phyloP scores from a whole-genome alignment of 2,797 vertebrate species.

The Sebastes hubbsi region DNA sequence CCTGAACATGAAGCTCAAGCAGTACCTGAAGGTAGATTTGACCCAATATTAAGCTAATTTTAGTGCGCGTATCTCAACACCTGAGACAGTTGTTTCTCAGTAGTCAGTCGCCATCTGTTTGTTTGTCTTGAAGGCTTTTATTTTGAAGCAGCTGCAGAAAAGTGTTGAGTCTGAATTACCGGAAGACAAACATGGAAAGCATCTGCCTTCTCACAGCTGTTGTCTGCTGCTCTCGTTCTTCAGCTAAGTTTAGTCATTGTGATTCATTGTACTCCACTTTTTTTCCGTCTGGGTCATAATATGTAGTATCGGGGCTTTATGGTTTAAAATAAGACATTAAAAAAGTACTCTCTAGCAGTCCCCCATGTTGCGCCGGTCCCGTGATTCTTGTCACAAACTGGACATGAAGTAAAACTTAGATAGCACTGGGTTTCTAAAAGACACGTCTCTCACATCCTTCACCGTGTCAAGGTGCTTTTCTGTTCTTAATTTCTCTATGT shows the following conservation, averaged over 20 bases:
- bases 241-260: constrained; percentile 2
- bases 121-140: constrained; percentile 53
- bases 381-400: background rate
- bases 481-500: constrained; percentile 24
- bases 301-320: background rate
- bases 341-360: background rate
- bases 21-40: background rate
- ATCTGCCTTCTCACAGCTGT: constrained; percentile 60
- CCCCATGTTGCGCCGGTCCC: background rate
- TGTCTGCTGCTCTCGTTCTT: constrained; percentile 35
- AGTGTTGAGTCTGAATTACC: constrained; percentile 52
- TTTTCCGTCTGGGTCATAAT: background rate
- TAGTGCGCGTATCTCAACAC: background rate
- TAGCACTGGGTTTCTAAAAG: constrained; percentile 14
- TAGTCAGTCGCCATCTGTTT: constrained; percentile 59
- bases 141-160: constrained; percentile 64
- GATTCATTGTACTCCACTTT: background rate
- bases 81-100: constrained; percentile 32
- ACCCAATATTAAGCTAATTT: background rate
- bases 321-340: background rate
- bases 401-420: constrained; percentile 7
- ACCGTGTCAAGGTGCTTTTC: constrained; percentile 10
- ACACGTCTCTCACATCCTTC: background rate
- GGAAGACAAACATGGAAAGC: constrained; percentile 50
- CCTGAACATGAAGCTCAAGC: background rate